Evolutionary conservation across 1,140 invertebrate genomes (phyloP).

Genomic region (Rhynchophorus ferrugineus): DNA sequence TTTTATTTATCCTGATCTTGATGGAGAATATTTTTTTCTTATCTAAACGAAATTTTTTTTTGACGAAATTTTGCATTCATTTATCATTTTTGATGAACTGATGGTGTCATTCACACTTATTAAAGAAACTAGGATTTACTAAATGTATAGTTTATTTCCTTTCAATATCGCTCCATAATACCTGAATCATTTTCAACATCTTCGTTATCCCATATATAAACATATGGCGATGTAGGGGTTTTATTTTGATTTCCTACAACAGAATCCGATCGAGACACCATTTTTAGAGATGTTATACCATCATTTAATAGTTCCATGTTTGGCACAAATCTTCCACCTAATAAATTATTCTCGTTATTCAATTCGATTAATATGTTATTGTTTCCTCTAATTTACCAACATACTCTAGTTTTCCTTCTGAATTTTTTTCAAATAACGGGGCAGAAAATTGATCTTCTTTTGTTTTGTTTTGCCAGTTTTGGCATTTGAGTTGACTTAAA

Average conservation of each 20-base stretch:
- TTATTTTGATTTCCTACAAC: conserved; percentile 40
- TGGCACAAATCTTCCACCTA: conserved; percentile 53
- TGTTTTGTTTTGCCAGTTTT: conserved; percentile 64
- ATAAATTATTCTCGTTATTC: conserved; percentile 19
- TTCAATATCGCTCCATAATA: too few relatives aligned
- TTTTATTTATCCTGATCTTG: too few relatives aligned
- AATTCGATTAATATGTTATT: too few relatives aligned
- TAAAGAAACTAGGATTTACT: too few relatives aligned
- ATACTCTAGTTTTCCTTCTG: conserved; percentile 68
- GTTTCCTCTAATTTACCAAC: conserved; percentile 61
- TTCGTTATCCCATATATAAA: conserved; percentile 45
- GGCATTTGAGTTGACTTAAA: conserved; percentile 74
- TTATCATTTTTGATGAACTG: too few relatives aligned
- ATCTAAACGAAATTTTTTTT: too few relatives aligned
- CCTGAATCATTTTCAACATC: conserved; percentile 29
- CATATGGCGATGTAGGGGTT: conserved; percentile 56
- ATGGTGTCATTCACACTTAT: too few relatives aligned
- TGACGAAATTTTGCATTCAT: too few relatives aligned
- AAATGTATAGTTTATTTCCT: too few relatives aligned
- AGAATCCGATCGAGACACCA: conserved; percentile 50
- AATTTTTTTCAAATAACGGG: conserved; percentile 64
- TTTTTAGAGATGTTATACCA: conserved; percentile 64
- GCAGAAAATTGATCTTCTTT: conserved; percentile 65
- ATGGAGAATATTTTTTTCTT: too few relatives aligned
- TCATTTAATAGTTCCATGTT: conserved; percentile 57